phyloP scores from a whole-genome alignment of 1,140 invertebrate genomes.

The Drosophila bocqueti region DNA sequence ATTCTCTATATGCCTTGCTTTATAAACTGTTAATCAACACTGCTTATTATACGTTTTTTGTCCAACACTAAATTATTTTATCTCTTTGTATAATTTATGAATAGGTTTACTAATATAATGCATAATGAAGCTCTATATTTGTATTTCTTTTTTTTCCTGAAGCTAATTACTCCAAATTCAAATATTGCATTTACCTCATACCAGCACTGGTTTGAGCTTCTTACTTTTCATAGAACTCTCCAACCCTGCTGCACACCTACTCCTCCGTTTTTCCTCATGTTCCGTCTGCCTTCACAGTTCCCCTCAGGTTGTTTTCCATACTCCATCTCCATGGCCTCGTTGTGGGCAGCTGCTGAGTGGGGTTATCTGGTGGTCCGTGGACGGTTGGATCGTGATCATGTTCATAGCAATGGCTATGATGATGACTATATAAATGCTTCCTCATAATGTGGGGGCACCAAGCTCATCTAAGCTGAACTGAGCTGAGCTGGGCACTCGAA shows the following conservation, averaged over 20 bases:
- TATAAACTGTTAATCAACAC: not conserved
- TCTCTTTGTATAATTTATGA: no score
- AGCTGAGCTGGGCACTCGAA: conserved; percentile 43
- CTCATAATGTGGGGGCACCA: conserved; percentile 37
- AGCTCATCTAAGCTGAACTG: conserved; percentile 8
- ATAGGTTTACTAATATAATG: not conserved
- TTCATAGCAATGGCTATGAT: conserved; percentile 48
- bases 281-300: not conserved
- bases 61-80: not conserved
- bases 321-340: conserved; percentile 17
- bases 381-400: conserved; percentile 52
- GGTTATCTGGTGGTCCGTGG: conserved; percentile 55
- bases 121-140: no score
- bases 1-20: not conserved
- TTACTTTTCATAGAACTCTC: not conserved
- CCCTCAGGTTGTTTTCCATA: conserved; percentile 8
- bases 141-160: not conserved
- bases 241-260: conserved; percentile 38
- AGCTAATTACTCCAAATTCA: not conserved
- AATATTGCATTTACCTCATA: not conserved
- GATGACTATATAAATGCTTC: conserved; percentile 58
- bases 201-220: no score
- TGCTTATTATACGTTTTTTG: not conserved
- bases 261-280: no score
- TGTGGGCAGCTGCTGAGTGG: conserved; percentile 52